Conservation (phyloP, 2,797 vertebrate genomes). For the Pristis pectinata region DNA sequence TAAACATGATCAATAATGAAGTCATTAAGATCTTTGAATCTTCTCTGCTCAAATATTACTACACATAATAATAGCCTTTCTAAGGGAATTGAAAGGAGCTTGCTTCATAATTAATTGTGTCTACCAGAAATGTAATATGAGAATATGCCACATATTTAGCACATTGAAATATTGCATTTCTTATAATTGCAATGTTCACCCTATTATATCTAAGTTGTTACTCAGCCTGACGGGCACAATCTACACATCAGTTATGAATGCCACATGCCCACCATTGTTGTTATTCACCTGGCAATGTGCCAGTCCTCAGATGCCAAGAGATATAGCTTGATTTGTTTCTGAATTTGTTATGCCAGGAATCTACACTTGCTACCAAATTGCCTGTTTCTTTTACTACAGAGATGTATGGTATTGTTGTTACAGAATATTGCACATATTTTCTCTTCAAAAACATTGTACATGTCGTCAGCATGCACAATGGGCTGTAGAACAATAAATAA, state of each 20-base stretch:
- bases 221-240: not conserved
- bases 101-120: not conserved
- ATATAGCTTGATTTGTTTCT: not conserved
- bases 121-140: not conserved
- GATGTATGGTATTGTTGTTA: too few species aligned
- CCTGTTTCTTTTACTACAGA: not conserved
- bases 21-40: not conserved
- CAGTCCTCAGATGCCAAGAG: not conserved
- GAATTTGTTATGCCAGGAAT: not conserved
- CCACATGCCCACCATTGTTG: not conserved
- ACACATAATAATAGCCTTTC: not conserved
- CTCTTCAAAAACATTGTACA: too few species aligned
- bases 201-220: not conserved
- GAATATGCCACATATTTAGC: not conserved
- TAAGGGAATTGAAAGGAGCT: not conserved
- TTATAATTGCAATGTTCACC: not conserved
- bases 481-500: too few species aligned
- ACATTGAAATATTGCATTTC: not conserved
- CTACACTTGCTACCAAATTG: not conserved
- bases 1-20: not conserved
- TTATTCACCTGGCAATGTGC: not conserved
- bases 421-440: too few species aligned
- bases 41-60: not conserved
- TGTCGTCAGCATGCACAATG: too few species aligned
- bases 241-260: not conserved